Evolutionary conservation across 2,888 invertebrate species (phyloP), one percentile per base, ranked within the genome.

Genomic region (Osmoderma eremita): DNA sequence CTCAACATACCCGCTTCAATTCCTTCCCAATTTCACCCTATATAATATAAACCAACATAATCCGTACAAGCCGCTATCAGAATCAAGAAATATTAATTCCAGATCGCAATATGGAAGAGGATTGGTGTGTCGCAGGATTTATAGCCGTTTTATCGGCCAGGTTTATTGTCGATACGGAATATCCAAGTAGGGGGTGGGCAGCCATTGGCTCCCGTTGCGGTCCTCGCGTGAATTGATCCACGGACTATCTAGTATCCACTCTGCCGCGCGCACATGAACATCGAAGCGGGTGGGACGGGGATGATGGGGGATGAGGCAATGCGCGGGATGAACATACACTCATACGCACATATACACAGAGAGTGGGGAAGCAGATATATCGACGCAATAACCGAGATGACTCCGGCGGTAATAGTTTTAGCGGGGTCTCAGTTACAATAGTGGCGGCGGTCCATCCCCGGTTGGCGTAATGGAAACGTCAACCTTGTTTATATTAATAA

Each of bases 51-150:
- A 30, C 30, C 30, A 6, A 30, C 30, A 6, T 36, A 41, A 42
- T 56, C 18, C 22, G 41, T 22, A 42, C 15, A 41, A 41, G 22
- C 22, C 15, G 41, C 41, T 15, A 56, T 56, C 24, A 39, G 41
- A 56, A 56, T 56, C 56, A 56, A 56, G 56, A 56, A 56, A 56
- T 56, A 56, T 56, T 56, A 56, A 56, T 42, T 56, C 56, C 42
- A 13, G 15, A 56, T 56, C 41, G 22, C 20, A 2, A 56, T 41
- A 39, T 4, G 6, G 22, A 12, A 17, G 48, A 10, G 48, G 48
- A 20, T n/a, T 12, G 18, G n/a, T 5, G 8, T 6, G 30, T 30
- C 30, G 30, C 22, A 20, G 41, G 56, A 56, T 56, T 56, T 56
- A 56, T 56, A 22, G 10, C 39, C 41, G 20, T 56, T 56, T 56